Conservation (phyloP, 2,888 invertebrate species). For the Hypselothyrea guttata region DNA sequence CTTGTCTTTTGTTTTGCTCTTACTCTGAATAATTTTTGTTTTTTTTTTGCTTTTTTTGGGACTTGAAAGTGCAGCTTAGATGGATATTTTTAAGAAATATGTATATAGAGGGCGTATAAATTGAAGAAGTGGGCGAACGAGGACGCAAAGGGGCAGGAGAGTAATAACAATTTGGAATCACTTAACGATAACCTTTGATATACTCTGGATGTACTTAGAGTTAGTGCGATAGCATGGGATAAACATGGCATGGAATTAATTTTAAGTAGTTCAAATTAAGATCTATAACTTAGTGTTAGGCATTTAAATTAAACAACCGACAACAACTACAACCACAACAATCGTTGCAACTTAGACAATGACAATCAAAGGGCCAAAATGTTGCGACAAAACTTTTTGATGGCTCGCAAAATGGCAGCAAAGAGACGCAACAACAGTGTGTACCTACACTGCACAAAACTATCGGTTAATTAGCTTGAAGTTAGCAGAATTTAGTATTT, state of each 20-base stretch:
- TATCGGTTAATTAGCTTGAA: no score
- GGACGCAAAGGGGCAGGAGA: background rate
- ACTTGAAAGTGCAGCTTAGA: constrained; percentile 44
- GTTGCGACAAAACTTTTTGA: constrained; percentile 54
- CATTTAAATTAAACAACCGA: constrained; percentile 47
- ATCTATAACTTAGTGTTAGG: constrained; percentile 32
- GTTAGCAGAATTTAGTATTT: no score
- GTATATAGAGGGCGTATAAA: constrained; percentile 29
- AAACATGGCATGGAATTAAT: constrained; percentile 3
- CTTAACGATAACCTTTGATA: constrained; percentile 16
- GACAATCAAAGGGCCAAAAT: constrained; percentile 65
- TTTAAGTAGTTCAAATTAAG: constrained; percentile 23
- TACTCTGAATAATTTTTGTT: constrained; percentile 11
- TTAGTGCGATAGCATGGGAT: no score
- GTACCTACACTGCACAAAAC: no score
- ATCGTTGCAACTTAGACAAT: constrained; percentile 11
- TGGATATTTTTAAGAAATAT: constrained; percentile 9
- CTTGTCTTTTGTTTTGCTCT: constrained; percentile 29
- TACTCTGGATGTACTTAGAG: background rate
- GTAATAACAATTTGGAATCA: constrained; percentile 11
- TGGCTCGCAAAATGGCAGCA: constrained; percentile 36
- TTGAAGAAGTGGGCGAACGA: background rate
- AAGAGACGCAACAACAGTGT: constrained; percentile 16
- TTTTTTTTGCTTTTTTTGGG: background rate
- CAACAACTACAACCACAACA: constrained; percentile 5